Base-by-base conservation (phyloP, 2,888 invertebrate species). In the Protonemura montana region DNA sequence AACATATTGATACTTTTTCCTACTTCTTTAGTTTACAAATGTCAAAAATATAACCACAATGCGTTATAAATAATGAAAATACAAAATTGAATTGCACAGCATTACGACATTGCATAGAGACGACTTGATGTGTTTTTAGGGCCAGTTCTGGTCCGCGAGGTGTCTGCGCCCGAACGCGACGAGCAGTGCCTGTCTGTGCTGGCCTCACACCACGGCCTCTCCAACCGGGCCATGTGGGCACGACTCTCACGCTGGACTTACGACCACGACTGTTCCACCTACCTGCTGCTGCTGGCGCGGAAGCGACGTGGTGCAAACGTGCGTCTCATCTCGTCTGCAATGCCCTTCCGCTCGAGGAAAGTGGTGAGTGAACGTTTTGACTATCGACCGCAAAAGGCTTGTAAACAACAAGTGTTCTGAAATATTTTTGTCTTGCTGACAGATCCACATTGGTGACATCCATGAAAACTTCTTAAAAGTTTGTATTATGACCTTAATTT, bases 261-360 rank as follows among this genome's bases (percentile, higher is more conserved):
- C 89, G 95, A 96, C 91, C 95, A 95, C 90, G 92, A 94, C 89
- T 95, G 95, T 0, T 94, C 96, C 1, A 95, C 96, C 0, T 97
- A 97, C 91, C 93, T 95, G 88, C 90, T 97, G 76, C 91, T 97
- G 83, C 89, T 94, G 35, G 92, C 93, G 86, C 93, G 93, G 89
- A 95, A 95, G 90, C 91, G 92, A 88, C 92, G 92, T 86, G 93
- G 94, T 0, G 91, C 92, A 86, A 92, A 93, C 30, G 90, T 94
- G 81, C 92, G 92, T 21, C 86, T 87, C 21, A 26, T 89, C 85
- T 86, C 85, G 88, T 87, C 87, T 77, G 85, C 86, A 42, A 82
- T 76, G 27, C 26, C 28, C 1, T 41, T 59, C 5, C 26, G 78
- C 26, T 81, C 81, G 29, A 27, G n/a, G 27, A 84, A 82, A 81